Base-by-base conservation (phyloP, 2,888 invertebrate species). In the Drosophila picticornis region DNA sequence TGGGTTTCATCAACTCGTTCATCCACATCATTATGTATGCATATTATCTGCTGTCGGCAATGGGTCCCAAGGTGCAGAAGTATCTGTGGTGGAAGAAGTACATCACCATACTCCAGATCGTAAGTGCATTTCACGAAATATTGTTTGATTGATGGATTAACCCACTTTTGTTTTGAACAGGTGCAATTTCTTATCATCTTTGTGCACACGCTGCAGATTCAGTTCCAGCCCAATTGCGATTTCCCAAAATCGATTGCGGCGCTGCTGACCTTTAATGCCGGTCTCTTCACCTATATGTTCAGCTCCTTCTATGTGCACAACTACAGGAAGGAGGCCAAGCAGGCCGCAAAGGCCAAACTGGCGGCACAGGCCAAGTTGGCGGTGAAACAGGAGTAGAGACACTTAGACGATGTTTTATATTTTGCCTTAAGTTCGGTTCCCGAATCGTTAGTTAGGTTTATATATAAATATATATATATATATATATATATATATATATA, bases 21-120 rank as follows among this genome's bases (percentile, higher is more conserved):
- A 97, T 98, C 67, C 98, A 98, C 93, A 95, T 98, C 64, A 94
- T 98, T 72, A 98, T 98, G 98, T 98, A 98, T 93, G 94, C 95
- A 0, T 98, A 98, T 93, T 98, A 98, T 93, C 94, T 98, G 88
- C 94, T 98, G 77, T 95, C 98, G 0, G 98, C 97, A 0, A 94
- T 98, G 71, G 98, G 98, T 7, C 98, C 98, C 1, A 94, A 96
- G 81, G 96, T 97, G 92, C 97, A 97, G 92, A 97, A 97, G 91
- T 97, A 96, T 91, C 94, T 98, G 27, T 98, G 98, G 98, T 98
- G 98, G 98, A 98, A 98, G 93, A 97, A 95, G 88, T 97, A 98
- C 92, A 95, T 98, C 89, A 98, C 98, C 6, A 95, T 95, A 61
- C 94, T 98, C 90, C 98, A 98, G 94, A 94, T 98, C 94, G 96